A percentile compares a stretch with the other conserved stretches of the same genome.
phyloP scores from a whole-genome alignment of 2,797 vertebrate species.

The Loriculus beryllinus region DNA sequence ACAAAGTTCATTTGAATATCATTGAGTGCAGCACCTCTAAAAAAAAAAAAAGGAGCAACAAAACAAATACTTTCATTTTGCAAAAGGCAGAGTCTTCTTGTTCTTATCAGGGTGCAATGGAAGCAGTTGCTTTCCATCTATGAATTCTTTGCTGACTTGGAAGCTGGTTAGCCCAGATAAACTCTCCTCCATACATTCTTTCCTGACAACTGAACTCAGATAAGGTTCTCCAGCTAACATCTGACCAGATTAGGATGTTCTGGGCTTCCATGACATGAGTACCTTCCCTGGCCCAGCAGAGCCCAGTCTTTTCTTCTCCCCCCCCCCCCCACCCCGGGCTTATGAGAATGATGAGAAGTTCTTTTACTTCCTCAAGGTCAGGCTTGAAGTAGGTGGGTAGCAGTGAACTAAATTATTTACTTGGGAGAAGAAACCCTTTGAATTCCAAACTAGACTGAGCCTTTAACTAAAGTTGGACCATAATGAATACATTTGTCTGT shows the following conservation, averaged over 20 bases:
- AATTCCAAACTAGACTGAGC: background rate
- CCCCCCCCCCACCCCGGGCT: rapidly evolving
- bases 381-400: background rate
- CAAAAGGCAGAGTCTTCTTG: background rate
- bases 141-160: conserved; percentile 12
- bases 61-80: background rate
- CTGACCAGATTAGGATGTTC: conserved; percentile 3
- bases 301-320: background rate
- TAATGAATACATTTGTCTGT: background rate
- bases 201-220: conserved; percentile 22
- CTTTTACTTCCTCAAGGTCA: conserved; percentile 39
- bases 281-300: background rate
- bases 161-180: conserved; percentile 39
- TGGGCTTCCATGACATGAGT: background rate
- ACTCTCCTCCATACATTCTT: conserved; percentile 15
- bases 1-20: background rate
- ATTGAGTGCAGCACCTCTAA: background rate
- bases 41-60: background rate
- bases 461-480: background rate
- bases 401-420: background rate
- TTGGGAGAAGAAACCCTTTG: background rate
- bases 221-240: conserved; percentile 24
- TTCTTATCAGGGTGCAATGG: background rate
- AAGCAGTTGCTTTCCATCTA: background rate
- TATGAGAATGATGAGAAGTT: background rate